Base-by-base conservation (phyloP, 2,797 vertebrate genomes). In the Neoniphon sammara region DNA sequence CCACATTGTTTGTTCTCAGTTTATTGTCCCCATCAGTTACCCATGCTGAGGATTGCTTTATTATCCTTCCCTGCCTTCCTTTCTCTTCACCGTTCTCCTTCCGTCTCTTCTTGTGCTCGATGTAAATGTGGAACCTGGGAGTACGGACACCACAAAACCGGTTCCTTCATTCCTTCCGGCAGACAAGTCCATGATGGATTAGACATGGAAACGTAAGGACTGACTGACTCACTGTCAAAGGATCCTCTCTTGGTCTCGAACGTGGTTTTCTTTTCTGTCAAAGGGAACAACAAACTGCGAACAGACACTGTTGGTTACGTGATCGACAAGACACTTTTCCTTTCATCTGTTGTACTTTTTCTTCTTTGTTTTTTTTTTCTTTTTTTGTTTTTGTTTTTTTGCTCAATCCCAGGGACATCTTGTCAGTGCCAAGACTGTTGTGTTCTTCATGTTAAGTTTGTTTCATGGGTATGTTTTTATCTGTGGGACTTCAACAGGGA, bases 391-490 rank as follows among this genome's bases (percentile, higher is more conserved):
- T 64, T 1, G 63, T 47, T 75, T 62, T 73, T 81, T 80, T 68
- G 79, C 80, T 90, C 70, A 77, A 81, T 84, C 76, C 74, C 78
- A 88, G 66, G 87, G 88, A 92, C 88, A 81, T 85, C 85, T 88
- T 89, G 88, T 89, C 88, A 90, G 93, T 94, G 92, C 93, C 93
- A 94, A 93, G 85, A 90, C 84, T 76, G 76, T 90, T 89, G 87
- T 83, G 75, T 89, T 91, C 75, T 76, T 83, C 76, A 69, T 77
- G 81, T 87, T 84, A 78, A 27, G 44, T 74, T 75, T 83, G 65
- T 83, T 85, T 89, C 20, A 73, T 79, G 61, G 81, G 61, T 59
- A 36, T 79, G 44, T 66, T 89, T 85, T 72, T 81, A 73, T 86
- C 73, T 86, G 75, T 70, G 56, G 82, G 80, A 85, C 79, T 81